Evolutionary conservation across 1,140 invertebrate species (phyloP), one percentile per base, ranked within the genome.

Genomic region (Pygmarrhopalites habei): DNA sequence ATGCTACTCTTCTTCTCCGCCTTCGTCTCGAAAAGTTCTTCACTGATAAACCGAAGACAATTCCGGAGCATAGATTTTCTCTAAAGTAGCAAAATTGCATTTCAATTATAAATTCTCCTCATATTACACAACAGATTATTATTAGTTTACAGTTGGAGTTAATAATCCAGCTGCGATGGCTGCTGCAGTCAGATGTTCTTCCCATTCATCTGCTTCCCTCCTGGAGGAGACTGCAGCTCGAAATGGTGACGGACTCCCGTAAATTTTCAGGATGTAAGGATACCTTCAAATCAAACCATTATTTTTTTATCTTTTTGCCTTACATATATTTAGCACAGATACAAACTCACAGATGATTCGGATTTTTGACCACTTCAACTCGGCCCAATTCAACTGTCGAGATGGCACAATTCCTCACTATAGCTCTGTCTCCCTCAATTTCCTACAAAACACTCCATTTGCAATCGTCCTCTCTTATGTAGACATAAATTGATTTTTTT

Each of bases 181-280:
- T 7, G 14, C 23, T 15, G 14, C 21, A 28, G 14, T 52, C 5
- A 14, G 23, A 52, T 29, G 10, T 29, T 52, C 58, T 47, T 67
- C 44, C 68, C 68, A 70, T 49, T 70, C 59, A 17, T 67, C 62
- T 0, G 65, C 68, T 35, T 64, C 62, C n/a, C 23, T 35, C n/a
- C 12, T 23, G n/a, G 52, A 32, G 4, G 19, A 17, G 17, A 70
- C 53, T 7, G 58, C 65, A 2, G 43, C 44, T 41, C 55, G 39
- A 47, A 69, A 69, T 2, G 60, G 60, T 0, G 61, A 17, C 7
- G 28, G 10, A 23, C 25, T 52, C 2, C 28, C 46, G 12, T 58
- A 21, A 17, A 62, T 60, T 12, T 41, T 59, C 0, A 70, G 26
- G 51, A 67, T 60, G 28, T 41, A 67, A 1, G 62, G 62, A 23